phyloP scores from a whole-genome alignment of 2,113 vertebrate species.

The Dolichallabes microphthalmus region DNA sequence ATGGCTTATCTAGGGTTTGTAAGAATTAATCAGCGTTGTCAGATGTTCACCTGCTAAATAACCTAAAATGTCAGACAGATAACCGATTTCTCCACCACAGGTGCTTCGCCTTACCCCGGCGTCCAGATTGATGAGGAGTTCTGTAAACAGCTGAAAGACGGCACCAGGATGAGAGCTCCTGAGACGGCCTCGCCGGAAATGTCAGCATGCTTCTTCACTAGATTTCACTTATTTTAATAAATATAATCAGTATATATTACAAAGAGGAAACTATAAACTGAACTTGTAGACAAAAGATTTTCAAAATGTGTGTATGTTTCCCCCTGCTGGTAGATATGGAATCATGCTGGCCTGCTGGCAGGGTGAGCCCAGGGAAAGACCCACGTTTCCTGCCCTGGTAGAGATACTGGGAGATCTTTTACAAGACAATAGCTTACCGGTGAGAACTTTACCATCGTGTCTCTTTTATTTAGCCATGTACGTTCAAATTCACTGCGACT shows the following conservation, averaged over 20 bases:
- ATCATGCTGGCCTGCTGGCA: slow-evolving; percentile 98
- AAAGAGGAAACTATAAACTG: neutral
- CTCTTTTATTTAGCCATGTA: neutral
- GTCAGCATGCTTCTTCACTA: slow-evolving; percentile 66
- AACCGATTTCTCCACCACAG: slow-evolving; percentile 63
- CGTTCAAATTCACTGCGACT: neutral
- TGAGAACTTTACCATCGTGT: slow-evolving; percentile 60
- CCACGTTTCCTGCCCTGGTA: slow-evolving; percentile 86
- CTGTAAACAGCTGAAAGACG: slow-evolving; percentile 89
- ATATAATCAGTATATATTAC: neutral
- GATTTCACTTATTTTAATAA: too few relatives aligned
- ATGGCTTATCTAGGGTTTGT: neutral
- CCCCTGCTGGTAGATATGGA: slow-evolving; percentile 80
- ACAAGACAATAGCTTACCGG: slow-evolving; percentile 83
- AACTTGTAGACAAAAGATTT: neutral
- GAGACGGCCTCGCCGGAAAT: slow-evolving; percentile 93
- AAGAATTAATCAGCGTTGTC: neutral
- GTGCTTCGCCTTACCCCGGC: slow-evolving; percentile 94
- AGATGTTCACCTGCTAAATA: neutral
- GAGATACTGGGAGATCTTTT: slow-evolving; percentile 92
- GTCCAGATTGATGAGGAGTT: slow-evolving; percentile 98
- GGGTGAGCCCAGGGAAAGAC: slow-evolving; percentile 88
- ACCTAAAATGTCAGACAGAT: neutral
- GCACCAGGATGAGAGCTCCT: slow-evolving; percentile 91
- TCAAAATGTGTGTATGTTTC: slow-evolving; percentile 49